Base-by-base conservation (phyloP, 1,140 invertebrate species). In the Ectropis grisescens region DNA sequence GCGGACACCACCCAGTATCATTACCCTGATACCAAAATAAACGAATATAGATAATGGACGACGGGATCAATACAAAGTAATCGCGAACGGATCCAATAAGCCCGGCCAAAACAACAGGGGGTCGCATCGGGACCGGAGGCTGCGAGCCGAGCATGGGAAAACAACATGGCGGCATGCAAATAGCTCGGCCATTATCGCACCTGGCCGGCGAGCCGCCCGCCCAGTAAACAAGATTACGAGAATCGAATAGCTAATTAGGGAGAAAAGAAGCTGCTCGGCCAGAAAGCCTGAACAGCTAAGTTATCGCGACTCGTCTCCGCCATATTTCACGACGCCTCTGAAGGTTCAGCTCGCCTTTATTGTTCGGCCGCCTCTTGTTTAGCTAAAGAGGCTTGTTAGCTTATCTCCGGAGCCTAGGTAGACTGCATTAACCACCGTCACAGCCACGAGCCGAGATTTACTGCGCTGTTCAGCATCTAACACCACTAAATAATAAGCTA, bases 151-250 rank as follows among this genome's bases (percentile, higher is more conserved):
- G 67, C 70, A 75, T 67, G 71, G 74, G 66, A 53, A 74, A 70
- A 75, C 75, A 80, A 75, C 75, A 80, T 76, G 71, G 70, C 75
- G 75, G 70, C 75, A 80, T 80, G 75, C 75, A 80, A 80, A 80
- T 80, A 76, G 59, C 65, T 61, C 69, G 66, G 68, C 75, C 70
- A 80, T 80, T 80, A 80, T 80, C 75, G 71, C 75, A 80, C 71
- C 75, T 80, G 75, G 68, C 56, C 75, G 72, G 68, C 59, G 61
- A 50, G 58, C 53, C 60, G 52, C 55, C 47, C 61, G 66, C 61
- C 66, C 64, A 68, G 72, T 74, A 75, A 78, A 78, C 75, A 80
- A 78, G 70, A 78, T 78, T 78, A 80, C 72, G 75, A 61, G 72
- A 71, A 78, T 71, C 71, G 72, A 78, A 78, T 80, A 65, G 70